Evolutionary conservation across 2,888 invertebrate genomes (phyloP), one percentile per base, ranked within the genome.

Genomic region (Emmelina monodactyla): DNA sequence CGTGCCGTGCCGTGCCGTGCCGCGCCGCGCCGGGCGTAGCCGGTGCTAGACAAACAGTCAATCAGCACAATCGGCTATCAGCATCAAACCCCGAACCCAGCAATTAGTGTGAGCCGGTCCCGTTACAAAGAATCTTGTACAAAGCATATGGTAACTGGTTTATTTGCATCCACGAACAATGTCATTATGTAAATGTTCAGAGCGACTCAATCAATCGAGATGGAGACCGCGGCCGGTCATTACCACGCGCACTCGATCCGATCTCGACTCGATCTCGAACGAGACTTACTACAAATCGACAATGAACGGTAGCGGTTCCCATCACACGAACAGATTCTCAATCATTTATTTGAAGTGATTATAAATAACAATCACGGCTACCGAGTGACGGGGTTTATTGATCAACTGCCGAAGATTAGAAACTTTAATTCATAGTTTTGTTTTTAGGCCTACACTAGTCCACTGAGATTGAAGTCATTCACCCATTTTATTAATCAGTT

Each of bases 121-220:
- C 25, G 25, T 25, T 25, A 25, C 25, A 10, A 25, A 25, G 25
- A 25, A 25, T 25, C 11, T 11, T 9, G 11, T 22, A 37, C 31
- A 38, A 33, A 28, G 35, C 34, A 22, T 16, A 29, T 31, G 41
- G 42, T 51, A 43, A 51, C 55, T 62, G 51, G 58, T 59, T 56
- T 62, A 62, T 66, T 62, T 60, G 65, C 67, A 65, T 67, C 53
- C 49, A 56, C 60, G 68, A 71, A 72, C 72, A 70, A 72, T 66
- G 57, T 64, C 62, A 66, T 71, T 72, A 73, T 70, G 72, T 59
- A 63, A 65, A 71, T 67, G 41, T 37, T 37, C 42, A 44, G 42
- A 45, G 39, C 55, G 46, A 54, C 44, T 55, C 53, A 47, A 56
- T 57, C 57, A 50, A 42, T 51, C 48, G 62, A 62, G 51, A 70